These are phyloP conservation scores for Eretmocerus hayati DNA, from an alignment of 2,888 invertebrate species.

Conservation along the genomic window DNA sequence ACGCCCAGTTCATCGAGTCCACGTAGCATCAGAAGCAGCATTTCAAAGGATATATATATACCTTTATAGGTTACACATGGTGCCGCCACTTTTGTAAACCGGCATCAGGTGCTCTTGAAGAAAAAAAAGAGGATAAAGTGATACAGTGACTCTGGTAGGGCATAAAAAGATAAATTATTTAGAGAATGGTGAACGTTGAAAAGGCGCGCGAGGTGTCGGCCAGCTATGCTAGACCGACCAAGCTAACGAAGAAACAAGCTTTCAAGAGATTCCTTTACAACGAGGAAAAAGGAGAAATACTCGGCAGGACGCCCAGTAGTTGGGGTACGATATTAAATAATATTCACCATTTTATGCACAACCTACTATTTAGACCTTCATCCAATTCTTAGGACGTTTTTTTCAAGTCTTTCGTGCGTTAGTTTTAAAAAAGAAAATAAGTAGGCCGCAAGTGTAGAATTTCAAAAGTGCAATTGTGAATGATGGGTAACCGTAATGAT, in stretches of 20 bases:
- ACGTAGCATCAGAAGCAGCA: neutral
- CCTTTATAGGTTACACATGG: neutral
- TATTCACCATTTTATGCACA: no score
- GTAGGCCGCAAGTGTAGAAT: no score
- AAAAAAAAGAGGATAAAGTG: neutral
- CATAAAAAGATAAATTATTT: neutral
- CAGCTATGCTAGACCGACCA: constrained; percentile 42
- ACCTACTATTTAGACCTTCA: no score
- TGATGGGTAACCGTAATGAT: no score
- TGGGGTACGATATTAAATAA: no score
- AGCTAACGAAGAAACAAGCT: constrained; percentile 34
- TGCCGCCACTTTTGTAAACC: neutral
- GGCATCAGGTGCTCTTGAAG: neutral
- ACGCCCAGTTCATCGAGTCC: no score
- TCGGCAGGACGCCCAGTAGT: constrained; percentile 56
- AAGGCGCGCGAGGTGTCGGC: constrained; percentile 42
- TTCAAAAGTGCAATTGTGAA: no score
- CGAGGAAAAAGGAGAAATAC: constrained; percentile 52
- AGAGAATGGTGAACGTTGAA: constrained; percentile 52
- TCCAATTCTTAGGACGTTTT: no score
- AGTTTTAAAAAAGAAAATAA: no score
- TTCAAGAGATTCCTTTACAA: constrained; percentile 53
- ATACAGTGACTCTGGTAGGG: neutral
- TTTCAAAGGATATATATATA: neutral
- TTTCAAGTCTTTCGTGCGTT: no score